A percentile compares a stretch with the other conserved stretches of the same genome.
Evolutionary conservation across 2,888 invertebrate genomes (phyloP).

Genomic region (Creontiades dilutus): DNA sequence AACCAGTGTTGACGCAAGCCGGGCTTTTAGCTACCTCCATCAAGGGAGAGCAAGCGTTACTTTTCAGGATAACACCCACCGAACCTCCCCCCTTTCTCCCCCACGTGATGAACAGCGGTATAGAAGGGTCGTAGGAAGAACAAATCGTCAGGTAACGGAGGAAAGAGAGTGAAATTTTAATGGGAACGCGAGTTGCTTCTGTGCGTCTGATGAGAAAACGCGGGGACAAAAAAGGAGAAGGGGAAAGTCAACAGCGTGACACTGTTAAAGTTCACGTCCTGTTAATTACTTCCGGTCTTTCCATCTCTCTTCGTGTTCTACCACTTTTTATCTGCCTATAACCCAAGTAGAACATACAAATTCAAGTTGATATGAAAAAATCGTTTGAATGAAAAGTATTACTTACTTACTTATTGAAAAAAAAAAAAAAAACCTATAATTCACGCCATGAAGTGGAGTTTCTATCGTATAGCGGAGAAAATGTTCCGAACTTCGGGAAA

Average conservation of each 20-base stretch:
- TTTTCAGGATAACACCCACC: conserved; percentile 6
- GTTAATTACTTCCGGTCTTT: not conserved
- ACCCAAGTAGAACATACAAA: not conserved
- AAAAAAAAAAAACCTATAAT: too few relatives aligned
- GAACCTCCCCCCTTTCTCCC: conserved; percentile 1
- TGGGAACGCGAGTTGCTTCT: not conserved
- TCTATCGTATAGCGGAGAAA: not conserved
- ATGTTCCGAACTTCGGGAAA: too few relatives aligned
- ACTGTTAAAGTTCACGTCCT: not conserved
- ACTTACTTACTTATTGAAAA: too few relatives aligned
- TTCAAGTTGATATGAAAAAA: too few relatives aligned
- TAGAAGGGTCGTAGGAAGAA: too few relatives aligned
- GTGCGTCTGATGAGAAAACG: conserved; percentile 12
- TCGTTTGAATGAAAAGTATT: too few relatives aligned
- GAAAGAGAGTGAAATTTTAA: conserved; percentile 6
- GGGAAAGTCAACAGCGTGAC: conserved; percentile 19
- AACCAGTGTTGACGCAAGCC: conserved; percentile 46
- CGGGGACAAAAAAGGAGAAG: not conserved
- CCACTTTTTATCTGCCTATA: not conserved
- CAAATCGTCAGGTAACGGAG: not conserved
- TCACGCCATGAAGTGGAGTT: too few relatives aligned
- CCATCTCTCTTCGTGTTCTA: not conserved
- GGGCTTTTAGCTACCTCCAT: conserved; percentile 39
- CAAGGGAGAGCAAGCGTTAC: conserved; percentile 19
- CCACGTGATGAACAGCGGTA: too few relatives aligned